Conservation (phyloP, 2,888 invertebrate genomes). For the Aromia moschata region DNA sequence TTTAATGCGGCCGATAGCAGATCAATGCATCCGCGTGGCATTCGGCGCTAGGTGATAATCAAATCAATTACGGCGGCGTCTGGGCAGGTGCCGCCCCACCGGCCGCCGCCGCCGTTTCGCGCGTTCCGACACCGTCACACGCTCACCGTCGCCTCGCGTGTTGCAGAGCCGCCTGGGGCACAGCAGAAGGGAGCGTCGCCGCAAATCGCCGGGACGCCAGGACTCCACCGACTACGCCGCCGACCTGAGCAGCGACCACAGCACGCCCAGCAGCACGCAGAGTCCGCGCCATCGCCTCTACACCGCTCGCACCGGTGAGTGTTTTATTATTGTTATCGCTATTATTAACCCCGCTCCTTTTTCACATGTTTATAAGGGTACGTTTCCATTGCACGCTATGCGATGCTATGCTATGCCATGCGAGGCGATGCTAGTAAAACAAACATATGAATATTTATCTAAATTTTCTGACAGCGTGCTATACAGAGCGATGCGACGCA, state of each 20-base stretch:
- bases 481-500: too few relatives aligned
- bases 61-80: slow-evolving; percentile 20
- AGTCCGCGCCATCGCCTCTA: slow-evolving; percentile 77
- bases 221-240: slow-evolving; percentile 80
- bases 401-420: too few relatives aligned
- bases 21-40: too few relatives aligned
- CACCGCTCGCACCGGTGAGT: slow-evolving; percentile 66
- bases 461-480: too few relatives aligned
- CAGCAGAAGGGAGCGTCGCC: slow-evolving; percentile 72
- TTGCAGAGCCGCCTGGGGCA: slow-evolving; percentile 77
- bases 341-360: too few relatives aligned
- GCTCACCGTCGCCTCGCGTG: slow-evolving; percentile 27
- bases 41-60: too few relatives aligned
- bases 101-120: not conserved
- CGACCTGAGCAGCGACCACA: slow-evolving; percentile 79
- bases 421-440: too few relatives aligned
- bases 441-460: too few relatives aligned
- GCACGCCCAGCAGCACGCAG: slow-evolving; percentile 77
- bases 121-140: slow-evolving; percentile 13
- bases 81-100: slow-evolving; percentile 19
- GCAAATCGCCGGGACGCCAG: slow-evolving; percentile 68
- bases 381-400: too few relatives aligned
- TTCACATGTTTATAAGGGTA: too few relatives aligned
- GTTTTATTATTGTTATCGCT: not conserved
- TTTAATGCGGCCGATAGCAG: too few relatives aligned